Evolutionary conservation across 2,797 vertebrate species (phyloP).

Genomic region (Siniperca obscura): DNA sequence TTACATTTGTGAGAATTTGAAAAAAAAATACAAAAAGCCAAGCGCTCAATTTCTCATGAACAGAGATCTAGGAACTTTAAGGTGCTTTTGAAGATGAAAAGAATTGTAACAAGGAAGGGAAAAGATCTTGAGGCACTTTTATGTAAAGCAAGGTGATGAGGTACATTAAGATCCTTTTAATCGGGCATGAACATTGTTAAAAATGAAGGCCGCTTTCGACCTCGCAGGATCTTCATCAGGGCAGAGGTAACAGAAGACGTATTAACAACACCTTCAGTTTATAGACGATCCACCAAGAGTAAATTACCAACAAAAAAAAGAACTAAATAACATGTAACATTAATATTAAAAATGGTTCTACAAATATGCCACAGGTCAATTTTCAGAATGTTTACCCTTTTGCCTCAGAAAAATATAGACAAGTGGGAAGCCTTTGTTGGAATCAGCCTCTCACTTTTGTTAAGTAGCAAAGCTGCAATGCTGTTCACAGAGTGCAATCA

Average conservation of each 20-base stretch:
- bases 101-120: constrained; percentile 26
- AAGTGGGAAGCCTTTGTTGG: not conserved
- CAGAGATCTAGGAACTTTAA: constrained; percentile 3
- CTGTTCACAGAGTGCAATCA: constrained; percentile 39
- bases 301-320: not conserved
- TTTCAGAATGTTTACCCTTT: not conserved
- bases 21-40: not conserved
- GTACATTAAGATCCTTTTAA: constrained; percentile 31
- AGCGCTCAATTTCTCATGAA: not conserved
- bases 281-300: not conserved
- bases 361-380: not conserved
- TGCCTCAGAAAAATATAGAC: not conserved
- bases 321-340: not conserved
- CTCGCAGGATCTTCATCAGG: not conserved
- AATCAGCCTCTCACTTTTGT: not conserved
- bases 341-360: not conserved
- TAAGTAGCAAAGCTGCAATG: constrained; percentile 9
- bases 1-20: not conserved
- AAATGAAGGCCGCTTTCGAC: constrained; percentile 28
- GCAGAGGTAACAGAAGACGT: constrained; percentile 4
- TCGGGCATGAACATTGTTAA: constrained; percentile 8
- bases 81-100: constrained; percentile 61
- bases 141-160: constrained; percentile 34
- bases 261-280: not conserved
- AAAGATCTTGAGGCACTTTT: constrained; percentile 37